Conservation (phyloP, 2,797 vertebrate genomes). For the Nyctibius grandis region DNA sequence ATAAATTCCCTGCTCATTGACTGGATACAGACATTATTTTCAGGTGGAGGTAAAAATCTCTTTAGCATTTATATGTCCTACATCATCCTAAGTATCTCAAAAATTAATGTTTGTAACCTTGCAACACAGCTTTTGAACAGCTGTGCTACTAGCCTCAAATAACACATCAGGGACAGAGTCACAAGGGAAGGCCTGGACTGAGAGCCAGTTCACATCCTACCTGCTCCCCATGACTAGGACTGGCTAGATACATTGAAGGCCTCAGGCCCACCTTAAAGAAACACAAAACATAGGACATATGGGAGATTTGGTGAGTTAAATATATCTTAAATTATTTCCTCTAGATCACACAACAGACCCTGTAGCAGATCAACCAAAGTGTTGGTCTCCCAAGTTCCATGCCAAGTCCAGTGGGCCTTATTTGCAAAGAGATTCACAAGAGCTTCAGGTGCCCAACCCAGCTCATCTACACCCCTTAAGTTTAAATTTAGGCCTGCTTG, state of each 20-base stretch:
- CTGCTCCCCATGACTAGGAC: background rate
- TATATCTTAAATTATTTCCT: background rate
- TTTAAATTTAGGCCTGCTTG: background rate
- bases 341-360: background rate
- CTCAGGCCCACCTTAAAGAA: background rate
- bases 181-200: background rate
- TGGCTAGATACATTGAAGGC: background rate
- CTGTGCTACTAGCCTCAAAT: background rate
- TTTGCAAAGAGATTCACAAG: background rate
- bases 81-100: background rate
- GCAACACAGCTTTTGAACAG: background rate
- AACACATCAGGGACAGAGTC: background rate
- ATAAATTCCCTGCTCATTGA: background rate
- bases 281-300: background rate
- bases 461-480: background rate
- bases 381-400: background rate
- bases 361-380: background rate
- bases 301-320: background rate
- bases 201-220: background rate
- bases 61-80: background rate
- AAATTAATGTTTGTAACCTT: background rate
- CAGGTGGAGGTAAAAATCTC: background rate
- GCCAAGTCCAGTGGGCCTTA: background rate
- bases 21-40: background rate
- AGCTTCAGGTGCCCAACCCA: background rate